Base-by-base conservation (phyloP, 2,888 invertebrate genomes). In the Pristionchus maxplancki region DNA sequence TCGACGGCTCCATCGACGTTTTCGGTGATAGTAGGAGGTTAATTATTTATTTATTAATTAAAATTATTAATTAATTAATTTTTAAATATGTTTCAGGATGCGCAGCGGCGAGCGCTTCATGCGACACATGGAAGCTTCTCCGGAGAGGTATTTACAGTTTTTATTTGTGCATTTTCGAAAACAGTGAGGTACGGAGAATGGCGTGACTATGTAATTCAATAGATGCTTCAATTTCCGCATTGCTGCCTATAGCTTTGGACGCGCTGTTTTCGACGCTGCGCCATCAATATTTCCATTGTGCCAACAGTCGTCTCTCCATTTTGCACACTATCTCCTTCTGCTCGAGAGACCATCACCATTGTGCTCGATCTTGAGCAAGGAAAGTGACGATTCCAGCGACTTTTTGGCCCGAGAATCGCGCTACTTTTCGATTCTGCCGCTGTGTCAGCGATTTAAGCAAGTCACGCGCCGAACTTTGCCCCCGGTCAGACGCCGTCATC, bases 61-160 rank as follows among this genome's bases (percentile, higher is more conserved):
- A 37, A 67, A 67, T 34, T 8, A 37, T 37, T 0, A 40, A 40
- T 8, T 8, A 17, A 40, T 24, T 1, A 15, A n/a, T n/a, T n/a
- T n/a, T n/a, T n/a, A n/a, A n/a, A n/a, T n/a, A n/a, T n/a, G n/a
- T n/a, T 78, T n/a, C 28, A 78, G 78, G 20, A 20, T 85, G 31
- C 40, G 85, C n/a, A 85, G 85, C 62, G 85, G 85, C n/a, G 85
- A 85, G 85, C 40, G 48, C 1, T 64, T 85, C 64, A 53, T 85
- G 40, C 85, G 85, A 0, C 85, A 85, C 64, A 85, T 85, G 85
- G 85, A 85, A 17, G 40, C 85, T n/a, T 64, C 62, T 13, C 85
- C 85, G 8, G 85, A 85, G 34, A 64, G 40, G 64, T 85, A 67
- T 67, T 34, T 28, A 5, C 8, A n/a, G n/a, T 64, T 64, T 28